Percentiles rank a stretch among this genome's conserved stretches.
Conservation (phyloP, 2,797 vertebrate species). For the Cossypha polioptera region DNA sequence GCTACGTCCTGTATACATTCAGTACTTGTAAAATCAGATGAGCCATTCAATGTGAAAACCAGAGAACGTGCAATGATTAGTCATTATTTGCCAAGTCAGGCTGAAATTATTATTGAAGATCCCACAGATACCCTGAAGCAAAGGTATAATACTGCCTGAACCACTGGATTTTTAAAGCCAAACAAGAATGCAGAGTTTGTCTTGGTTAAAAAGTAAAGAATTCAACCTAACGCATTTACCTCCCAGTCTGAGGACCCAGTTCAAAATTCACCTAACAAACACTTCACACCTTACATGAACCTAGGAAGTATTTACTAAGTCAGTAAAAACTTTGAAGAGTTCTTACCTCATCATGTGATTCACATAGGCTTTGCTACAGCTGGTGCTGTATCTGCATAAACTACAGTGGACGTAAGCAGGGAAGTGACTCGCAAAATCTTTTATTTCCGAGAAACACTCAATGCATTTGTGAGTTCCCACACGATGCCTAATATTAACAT, state of each 20-base stretch:
- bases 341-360: constrained; percentile 94
- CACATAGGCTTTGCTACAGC: constrained; percentile 91
- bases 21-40: not conserved
- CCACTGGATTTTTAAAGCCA: not conserved
- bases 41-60: not conserved
- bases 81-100: not conserved
- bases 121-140: not conserved
- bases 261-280: not conserved
- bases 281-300: not conserved
- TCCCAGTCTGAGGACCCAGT: not conserved
- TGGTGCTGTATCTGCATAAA: constrained; percentile 92
- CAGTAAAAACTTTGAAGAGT: not conserved
- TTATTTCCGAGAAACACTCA: constrained; percentile 86
- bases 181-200: not conserved
- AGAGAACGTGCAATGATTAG: not conserved
- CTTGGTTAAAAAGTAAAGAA: not conserved
- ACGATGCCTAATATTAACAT: constrained; percentile 72
- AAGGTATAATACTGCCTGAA: not conserved
- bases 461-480: constrained; percentile 85
- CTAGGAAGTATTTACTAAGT: not conserved
- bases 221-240: not conserved
- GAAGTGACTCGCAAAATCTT: constrained; percentile 90
- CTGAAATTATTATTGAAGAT: not conserved
- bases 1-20: not conserved
- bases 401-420: constrained; percentile 88